phyloP scores from a whole-genome alignment of 92 coral and sea anemone species.

The Palythoa heliodiscus region DNA sequence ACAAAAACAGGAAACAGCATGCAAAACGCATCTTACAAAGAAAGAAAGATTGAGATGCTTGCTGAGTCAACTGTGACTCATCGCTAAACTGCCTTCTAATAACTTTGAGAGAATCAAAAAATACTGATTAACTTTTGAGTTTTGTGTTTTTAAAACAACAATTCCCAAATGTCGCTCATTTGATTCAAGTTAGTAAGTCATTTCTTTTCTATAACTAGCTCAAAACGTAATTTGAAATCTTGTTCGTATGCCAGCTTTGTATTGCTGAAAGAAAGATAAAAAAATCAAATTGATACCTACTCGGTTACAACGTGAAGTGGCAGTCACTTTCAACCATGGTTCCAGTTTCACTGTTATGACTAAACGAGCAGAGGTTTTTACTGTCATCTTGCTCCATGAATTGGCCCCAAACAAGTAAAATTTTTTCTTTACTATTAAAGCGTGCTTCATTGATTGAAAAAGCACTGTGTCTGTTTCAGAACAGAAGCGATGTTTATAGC shows the following conservation, averaged over 20 bases:
- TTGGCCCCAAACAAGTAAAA: background rate
- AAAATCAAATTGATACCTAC: constrained; percentile 23
- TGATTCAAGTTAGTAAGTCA: background rate
- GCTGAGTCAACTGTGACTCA: background rate
- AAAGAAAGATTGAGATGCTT: background rate
- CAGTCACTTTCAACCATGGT: constrained; percentile 20
- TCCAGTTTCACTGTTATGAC: constrained; percentile 38
- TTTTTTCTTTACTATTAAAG: background rate
- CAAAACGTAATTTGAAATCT: background rate
- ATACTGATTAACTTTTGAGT: background rate
- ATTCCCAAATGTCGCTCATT: background rate
- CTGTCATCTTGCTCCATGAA: constrained; percentile 26
- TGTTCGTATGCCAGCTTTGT: background rate
- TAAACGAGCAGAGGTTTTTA: constrained; percentile 32
- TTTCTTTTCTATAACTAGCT: background rate
- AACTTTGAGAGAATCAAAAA: background rate
- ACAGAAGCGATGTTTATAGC: constrained; percentile 11
- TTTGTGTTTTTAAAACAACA: background rate
- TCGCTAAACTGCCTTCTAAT: background rate
- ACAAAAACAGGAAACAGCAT: background rate
- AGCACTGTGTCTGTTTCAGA: background rate
- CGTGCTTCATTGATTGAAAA: constrained; percentile 21
- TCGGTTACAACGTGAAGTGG: constrained; percentile 24
- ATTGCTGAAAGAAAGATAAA: background rate
- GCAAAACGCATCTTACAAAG: background rate